Base-by-base conservation (phyloP, 1,140 invertebrate species). In the Physella acuta region DNA sequence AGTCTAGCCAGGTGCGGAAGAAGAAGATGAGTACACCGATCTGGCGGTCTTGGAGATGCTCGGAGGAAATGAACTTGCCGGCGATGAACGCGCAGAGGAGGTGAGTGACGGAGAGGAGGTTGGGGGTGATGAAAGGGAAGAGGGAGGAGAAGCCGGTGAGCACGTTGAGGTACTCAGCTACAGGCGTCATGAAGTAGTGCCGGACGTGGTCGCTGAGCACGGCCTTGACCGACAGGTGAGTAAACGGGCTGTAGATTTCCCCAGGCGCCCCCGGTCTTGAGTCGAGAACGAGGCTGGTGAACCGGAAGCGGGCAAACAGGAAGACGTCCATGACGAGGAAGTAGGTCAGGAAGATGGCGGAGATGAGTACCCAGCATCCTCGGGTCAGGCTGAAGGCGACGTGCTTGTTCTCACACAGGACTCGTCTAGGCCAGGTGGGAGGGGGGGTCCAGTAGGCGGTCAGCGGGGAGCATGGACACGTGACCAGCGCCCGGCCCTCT, bases 61-160 rank as follows among this genome's bases (percentile, higher is more conserved):
- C 79, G 16, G 78, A 79, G 17, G 76, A 70, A 4, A 82, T 70
- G 52, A 82, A 78, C 70, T 78, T 80, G 11, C 75, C 76, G n/a
- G 78, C 66, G 24, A 82, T 63, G 33, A 82, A 73, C 8, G 77
- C 74, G 3, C 81, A 31, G 61, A 79, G 30, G 33, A 81, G 72
- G 73, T 82, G 80, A 26, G 69, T 71, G 31, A 81, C 69, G 11
- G 76, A 81, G 30, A 84, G 75, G 71, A 81, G 77, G 69, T 84
- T 83, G 28, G 82, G 78, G 14, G 81, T 79, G 8, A 84, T 79
- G 58, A 80, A 81, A 49, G 72, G 78, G 70, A 82, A 80, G 33
- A 78, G 63, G 49, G 76, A 64, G 52, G 78, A 81, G 71, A 84
- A 84, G 30, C 74, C 61, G 4, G 81, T 78, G 36, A 77, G 66